Percentiles rank a stretch among this genome's conserved stretches.
Conservation (phyloP, 2,888 invertebrate species). For the Cheilosia urbana region DNA sequence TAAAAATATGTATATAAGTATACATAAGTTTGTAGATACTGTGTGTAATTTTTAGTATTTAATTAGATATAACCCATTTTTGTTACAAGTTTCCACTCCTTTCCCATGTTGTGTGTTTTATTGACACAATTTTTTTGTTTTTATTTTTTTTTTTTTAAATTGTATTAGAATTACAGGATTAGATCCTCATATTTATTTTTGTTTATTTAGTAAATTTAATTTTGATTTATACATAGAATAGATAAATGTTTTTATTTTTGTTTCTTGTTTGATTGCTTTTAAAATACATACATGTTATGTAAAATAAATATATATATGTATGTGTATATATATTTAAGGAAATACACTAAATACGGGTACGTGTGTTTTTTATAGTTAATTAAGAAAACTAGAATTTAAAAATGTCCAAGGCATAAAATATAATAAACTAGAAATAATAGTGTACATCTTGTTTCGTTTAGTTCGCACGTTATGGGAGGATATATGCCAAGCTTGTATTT, state of each 20-base stretch:
- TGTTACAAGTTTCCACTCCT: conserved; percentile 58
- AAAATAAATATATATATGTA: conserved; percentile 58
- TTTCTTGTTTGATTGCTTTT: conserved; percentile 69
- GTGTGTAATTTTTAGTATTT: conserved; percentile 70
- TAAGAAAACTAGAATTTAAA: conserved; percentile 9
- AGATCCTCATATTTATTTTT: conserved; percentile 66
- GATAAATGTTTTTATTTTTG: conserved; percentile 38
- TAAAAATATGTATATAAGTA: conserved; percentile 60
- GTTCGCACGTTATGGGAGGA: conserved; percentile 18
- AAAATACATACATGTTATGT: conserved; percentile 55
- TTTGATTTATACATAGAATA: conserved; percentile 65
- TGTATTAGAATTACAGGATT: conserved; percentile 63
- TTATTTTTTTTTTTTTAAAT: conserved; percentile 40
- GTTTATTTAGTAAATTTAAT: conserved; percentile 40
- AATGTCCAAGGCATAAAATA: conserved; percentile 39
- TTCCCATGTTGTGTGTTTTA: conserved; percentile 66
- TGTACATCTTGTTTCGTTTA: conserved; percentile 45
- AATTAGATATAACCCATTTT: conserved; percentile 31
- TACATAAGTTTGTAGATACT: conserved; percentile 65
- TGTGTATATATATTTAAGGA: conserved; percentile 14
- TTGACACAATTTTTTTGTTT: conserved; percentile 54
- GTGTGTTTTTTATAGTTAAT: conserved; percentile 19
- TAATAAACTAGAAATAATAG: conserved; percentile 16
- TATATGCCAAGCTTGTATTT: not conserved
- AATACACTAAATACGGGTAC: conserved; percentile 14